A percentile compares a stretch with the other conserved stretches of the same genome.
phyloP scores from a whole-genome alignment of 2,888 invertebrate species.

The Himalopsyche kuldschensis region DNA sequence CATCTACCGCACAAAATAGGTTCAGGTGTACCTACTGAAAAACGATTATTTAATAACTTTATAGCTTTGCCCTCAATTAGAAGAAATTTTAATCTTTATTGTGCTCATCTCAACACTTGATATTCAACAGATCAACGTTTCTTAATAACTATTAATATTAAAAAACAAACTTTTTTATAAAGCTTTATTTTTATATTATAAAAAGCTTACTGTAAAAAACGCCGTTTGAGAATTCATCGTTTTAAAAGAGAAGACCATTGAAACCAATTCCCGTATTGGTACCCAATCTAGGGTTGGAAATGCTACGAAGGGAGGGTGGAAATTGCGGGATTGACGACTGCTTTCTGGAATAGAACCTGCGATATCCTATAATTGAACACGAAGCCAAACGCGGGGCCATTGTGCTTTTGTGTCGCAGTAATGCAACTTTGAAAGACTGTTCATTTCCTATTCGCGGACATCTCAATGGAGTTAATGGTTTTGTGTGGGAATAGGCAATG shows the following conservation, averaged over 20 bases:
- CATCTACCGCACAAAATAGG: too few relatives aligned
- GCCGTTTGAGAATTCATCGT: neutral
- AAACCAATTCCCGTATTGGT: neutral
- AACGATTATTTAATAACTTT: too few relatives aligned
- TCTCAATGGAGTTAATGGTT: neutral
- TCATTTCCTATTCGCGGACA: neutral
- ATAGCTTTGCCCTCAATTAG: too few relatives aligned
- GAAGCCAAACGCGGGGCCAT: neutral
- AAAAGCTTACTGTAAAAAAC: neutral
- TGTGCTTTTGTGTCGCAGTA: neutral
- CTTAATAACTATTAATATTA: too few relatives aligned
- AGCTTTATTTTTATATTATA: too few relatives aligned
- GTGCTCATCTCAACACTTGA: too few relatives aligned
- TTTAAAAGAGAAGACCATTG: neutral
- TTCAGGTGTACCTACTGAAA: too few relatives aligned
- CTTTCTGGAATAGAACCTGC: neutral
- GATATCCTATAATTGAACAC: neutral
- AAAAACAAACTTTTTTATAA: too few relatives aligned
- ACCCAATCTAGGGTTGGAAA: neutral
- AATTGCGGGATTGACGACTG: neutral
- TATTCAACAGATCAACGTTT: too few relatives aligned
- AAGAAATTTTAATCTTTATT: too few relatives aligned
- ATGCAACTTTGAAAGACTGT: neutral
- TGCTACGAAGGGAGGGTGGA: neutral
- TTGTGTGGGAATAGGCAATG: neutral